Evolutionary conservation across 2,797 vertebrate species (phyloP), one percentile per base, ranked within the genome.

Genomic region (Lycodopsis pacificus): DNA sequence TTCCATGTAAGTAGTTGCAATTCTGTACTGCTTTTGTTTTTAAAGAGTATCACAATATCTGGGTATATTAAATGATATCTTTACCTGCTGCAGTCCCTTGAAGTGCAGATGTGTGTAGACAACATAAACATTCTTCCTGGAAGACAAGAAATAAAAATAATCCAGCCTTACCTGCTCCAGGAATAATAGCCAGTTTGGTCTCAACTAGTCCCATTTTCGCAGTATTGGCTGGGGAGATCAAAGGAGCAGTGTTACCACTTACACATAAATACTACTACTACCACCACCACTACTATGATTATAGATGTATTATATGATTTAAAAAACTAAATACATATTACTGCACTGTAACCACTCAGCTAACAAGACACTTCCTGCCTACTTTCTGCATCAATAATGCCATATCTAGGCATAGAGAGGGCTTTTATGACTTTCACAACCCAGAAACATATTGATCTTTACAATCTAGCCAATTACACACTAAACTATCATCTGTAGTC

Each of bases 161-260:
- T 4, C 4, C 8, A 61, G 3, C 44, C 95, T 93, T 95, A 98
- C 98, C 98, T 95, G 96, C 98, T 88, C 98, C 98, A 38, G 98
- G 98, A 93, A 99, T 99, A 76, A 99, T 98, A 0, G 97, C 98
- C 81, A 99, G 85, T 90, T 97, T 98, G 11, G 98, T 95, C 93
- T 99, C 98, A 72, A 99, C 97, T 7, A 99, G 93, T 73, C 98
- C 98, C 97, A 99, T 97, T 93, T 98, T 99, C 14, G 98, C 97
- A 86, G 95, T 93, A 70, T 95, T 91, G 17, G 97, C 98, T 98
- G 67, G 61, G 91, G 64, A 93, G 89, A 77, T 13, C 77, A 74
- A 76, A 73, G 13, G 22, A 65, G 22, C 3, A 80, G n/a, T 15
- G 4, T 72, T 58, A 79, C 2, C 66, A 38, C 20, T 36, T 17